phyloP scores from a whole-genome alignment of 2,888 invertebrate genomes.

The Epinotia bilunana region DNA sequence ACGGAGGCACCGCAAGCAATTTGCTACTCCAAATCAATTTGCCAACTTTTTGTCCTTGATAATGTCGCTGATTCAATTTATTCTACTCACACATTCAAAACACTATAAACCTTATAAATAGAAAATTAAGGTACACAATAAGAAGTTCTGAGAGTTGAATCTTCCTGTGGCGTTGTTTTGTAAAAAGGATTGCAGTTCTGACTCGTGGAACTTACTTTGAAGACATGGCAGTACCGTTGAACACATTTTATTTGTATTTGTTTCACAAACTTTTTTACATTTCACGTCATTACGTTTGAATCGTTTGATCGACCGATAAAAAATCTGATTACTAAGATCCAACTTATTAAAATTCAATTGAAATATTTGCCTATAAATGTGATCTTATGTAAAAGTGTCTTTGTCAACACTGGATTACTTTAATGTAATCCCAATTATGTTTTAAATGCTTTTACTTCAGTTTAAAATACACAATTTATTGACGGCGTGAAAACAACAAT shows the following conservation, averaged over 20 bases:
- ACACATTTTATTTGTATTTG: not conserved
- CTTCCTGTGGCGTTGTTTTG: constrained; percentile 32
- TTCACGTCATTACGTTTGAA: too few relatives aligned
- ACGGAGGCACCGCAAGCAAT: constrained; percentile 61
- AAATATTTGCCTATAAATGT: too few relatives aligned
- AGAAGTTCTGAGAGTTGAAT: not conserved
- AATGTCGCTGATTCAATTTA: constrained; percentile 76
- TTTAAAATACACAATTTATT: constrained; percentile 37
- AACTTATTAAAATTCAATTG: too few relatives aligned
- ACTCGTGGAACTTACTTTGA: not conserved
- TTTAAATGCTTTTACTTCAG: constrained; percentile 17
- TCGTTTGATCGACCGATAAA: too few relatives aligned
- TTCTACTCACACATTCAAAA: constrained; percentile 45
- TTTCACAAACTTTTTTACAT: not conserved
- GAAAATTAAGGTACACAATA: not conserved
- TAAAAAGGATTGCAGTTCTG: constrained; percentile 19
- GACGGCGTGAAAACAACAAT: constrained; percentile 43
- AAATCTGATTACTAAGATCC: too few relatives aligned
- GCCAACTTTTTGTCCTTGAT: constrained; percentile 74
- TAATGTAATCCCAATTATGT: not conserved
- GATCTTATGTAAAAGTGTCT: too few relatives aligned
- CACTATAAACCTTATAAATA: not conserved
- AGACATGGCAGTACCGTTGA: not conserved
- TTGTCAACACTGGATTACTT: not conserved
- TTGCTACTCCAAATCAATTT: constrained; percentile 82